Conservation (phyloP, 1,140 invertebrate genomes). For the Micrasema longulum region DNA sequence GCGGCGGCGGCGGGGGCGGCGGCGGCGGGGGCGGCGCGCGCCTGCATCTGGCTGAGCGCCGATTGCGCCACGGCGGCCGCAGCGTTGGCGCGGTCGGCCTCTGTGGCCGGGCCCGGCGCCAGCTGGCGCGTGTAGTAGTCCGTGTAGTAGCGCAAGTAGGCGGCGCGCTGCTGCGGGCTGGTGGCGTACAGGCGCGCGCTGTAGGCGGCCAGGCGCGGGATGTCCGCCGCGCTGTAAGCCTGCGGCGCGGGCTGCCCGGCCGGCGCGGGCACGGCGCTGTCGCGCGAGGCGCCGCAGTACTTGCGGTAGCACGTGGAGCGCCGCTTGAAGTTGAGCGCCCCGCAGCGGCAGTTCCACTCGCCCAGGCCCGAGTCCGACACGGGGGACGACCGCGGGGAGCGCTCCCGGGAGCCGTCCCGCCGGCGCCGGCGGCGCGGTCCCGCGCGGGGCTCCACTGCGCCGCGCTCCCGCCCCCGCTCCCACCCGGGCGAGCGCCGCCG, state of each 20-base stretch:
- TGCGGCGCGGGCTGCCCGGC: slow-evolving; percentile 49
- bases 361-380: slow-evolving; percentile 56
- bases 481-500: not conserved
- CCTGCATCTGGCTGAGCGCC: slow-evolving; percentile 84
- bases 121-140: slow-evolving; percentile 85
- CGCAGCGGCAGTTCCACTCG: slow-evolving; percentile 67
- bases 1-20: slow-evolving; percentile 63
- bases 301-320: slow-evolving; percentile 63
- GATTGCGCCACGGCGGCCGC: slow-evolving; percentile 91
- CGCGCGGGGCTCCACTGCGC: not conserved
- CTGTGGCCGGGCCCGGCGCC: slow-evolving; percentile 66
- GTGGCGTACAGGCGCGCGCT: slow-evolving; percentile 83
- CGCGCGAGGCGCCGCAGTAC: slow-evolving; percentile 62
- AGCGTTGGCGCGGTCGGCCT: slow-evolving; percentile 75
- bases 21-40: slow-evolving; percentile 67
- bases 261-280: slow-evolving; percentile 57
- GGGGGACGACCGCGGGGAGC: slow-evolving; percentile 13
- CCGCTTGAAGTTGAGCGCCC: slow-evolving; percentile 65
- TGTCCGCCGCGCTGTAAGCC: slow-evolving; percentile 71
- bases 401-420: slow-evolving; percentile 53
- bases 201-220: slow-evolving; percentile 81
- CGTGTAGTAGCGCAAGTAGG: slow-evolving; percentile 83
- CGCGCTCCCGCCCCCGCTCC: slow-evolving; percentile 48
- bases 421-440: slow-evolving; percentile 56
- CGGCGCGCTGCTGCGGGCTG: slow-evolving; percentile 77